Evolutionary conservation across 2,113 vertebrate species (phyloP).

Genomic region (Thunnus maccoyii): DNA sequence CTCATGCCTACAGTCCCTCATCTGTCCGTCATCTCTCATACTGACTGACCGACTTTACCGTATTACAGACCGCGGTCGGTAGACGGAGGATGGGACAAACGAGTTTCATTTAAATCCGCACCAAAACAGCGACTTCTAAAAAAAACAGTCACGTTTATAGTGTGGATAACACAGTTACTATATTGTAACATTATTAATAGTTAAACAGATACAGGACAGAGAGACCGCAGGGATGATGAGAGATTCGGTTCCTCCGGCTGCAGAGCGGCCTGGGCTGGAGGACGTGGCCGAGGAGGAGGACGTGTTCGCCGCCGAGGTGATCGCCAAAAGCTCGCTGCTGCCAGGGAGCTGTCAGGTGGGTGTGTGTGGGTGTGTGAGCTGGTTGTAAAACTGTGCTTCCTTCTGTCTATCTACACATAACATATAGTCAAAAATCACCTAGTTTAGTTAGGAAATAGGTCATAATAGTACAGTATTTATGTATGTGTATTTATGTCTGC

Average conservation of each 20-base stretch:
- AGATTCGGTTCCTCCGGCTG: slow-evolving; percentile 24
- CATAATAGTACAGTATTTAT: too few species aligned
- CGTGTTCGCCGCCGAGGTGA: slow-evolving; percentile 47
- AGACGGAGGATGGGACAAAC: neutral
- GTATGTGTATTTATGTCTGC: too few species aligned
- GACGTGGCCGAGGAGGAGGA: slow-evolving; percentile 75
- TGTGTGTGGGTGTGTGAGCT: neutral
- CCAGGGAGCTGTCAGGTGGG: slow-evolving; percentile 38
- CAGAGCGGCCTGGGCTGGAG: slow-evolving; percentile 62
- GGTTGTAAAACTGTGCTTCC: neutral
- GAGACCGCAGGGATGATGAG: slow-evolving; percentile 57
- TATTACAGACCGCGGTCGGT: too few species aligned
- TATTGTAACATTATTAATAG: too few species aligned
- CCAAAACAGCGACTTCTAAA: slow-evolving; percentile 13
- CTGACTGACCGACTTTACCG: neutral
- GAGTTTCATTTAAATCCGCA: neutral
- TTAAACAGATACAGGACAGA: neutral
- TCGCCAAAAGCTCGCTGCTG: slow-evolving; percentile 9
- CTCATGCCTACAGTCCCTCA: too few species aligned
- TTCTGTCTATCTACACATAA: too few species aligned
- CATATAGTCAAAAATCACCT: neutral
- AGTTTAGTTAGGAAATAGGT: neutral
- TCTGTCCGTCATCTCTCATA: too few species aligned
- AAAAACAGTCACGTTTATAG: neutral
- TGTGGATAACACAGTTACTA: too few species aligned